Evolutionary conservation across 2,113 vertebrate genomes (phyloP), one percentile per base, ranked within the genome.

Genomic region (Proteles cristata): DNA sequence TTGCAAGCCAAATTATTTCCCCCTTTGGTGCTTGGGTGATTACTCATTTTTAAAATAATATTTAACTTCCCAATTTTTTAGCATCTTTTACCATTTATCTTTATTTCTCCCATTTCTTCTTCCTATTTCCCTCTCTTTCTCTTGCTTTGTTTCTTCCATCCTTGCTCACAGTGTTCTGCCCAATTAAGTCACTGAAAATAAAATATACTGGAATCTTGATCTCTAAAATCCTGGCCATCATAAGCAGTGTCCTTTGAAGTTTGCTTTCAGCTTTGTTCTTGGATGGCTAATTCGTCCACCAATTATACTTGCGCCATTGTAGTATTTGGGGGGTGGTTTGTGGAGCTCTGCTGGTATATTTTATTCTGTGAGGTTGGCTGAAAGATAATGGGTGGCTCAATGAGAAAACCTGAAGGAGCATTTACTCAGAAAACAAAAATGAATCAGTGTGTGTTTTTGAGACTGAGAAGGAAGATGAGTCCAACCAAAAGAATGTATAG

Each of bases 161-260:
- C 33, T 93, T 39, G 0, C 45, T 86, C 74, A 48, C 16, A 61
- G 5, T 16, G 19, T 15, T 89, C n/a, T 71, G 43, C 39, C n/a
- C 81, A 61, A 63, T 28, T 69, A 77, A 3, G 39, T 73, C 66
- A 93, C 28, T 61, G 45, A 68, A 94, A 94, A 73, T 69, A 74
- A 74, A 81, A 45, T 71, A 48, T 50, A 23, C 35, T 55, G 45
- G 28, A 93, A 65, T 87, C 43, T 83, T 88, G 73, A 74, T 88
- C 76, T 85, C 93, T 95, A 85, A 83, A 92, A 58, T 66, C 48
- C 87, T 76, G 88, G n/a, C 50, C 35, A 10, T 81, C 45, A 76
- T 3, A 71, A 50, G 28, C 66, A 11, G 4, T 21, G 17, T 25
- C 39, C 81, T 90, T 94, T 87, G 94, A 96, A 86, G 74, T 48